These are phyloP conservation scores for Ypsolopha sequella DNA, from an alignment of 2,888 invertebrate species.

Conservation along the genomic window DNA sequence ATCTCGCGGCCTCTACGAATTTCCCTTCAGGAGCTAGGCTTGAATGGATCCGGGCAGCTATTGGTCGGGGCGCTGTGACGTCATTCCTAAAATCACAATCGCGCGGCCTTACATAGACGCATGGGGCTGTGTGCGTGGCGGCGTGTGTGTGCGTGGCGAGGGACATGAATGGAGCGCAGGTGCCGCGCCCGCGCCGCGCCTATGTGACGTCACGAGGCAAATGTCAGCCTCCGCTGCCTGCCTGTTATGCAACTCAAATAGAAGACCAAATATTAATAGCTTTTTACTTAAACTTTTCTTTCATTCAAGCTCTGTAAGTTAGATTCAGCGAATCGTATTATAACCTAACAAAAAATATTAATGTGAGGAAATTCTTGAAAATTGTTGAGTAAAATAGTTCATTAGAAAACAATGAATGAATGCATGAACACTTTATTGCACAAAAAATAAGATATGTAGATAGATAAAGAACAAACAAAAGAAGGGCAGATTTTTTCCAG, in stretches of 20 bases:
- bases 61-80: constrained; percentile 76
- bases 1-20: constrained; percentile 52
- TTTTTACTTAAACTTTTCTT: too few relatives aligned
- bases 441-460: too few relatives aligned
- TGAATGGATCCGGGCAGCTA: constrained; percentile 76
- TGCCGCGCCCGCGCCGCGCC: constrained; percentile 57
- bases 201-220: constrained; percentile 46
- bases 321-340: too few relatives aligned
- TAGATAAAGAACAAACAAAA: too few relatives aligned
- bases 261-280: not conserved
- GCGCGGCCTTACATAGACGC: constrained; percentile 56
- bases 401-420: too few relatives aligned
- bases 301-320: too few relatives aligned
- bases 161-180: constrained; percentile 49
- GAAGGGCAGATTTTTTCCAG: too few relatives aligned
- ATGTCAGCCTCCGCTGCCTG: constrained; percentile 21
- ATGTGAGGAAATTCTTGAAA: too few relatives aligned
- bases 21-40: constrained; percentile 70
- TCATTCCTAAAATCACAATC: constrained; percentile 75
- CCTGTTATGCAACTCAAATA: constrained; percentile 42
- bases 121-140: constrained; percentile 12
- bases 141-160: constrained; percentile 33
- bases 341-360: too few relatives aligned
- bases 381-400: too few relatives aligned
- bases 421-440: too few relatives aligned